phyloP scores from a whole-genome alignment of 2,113 vertebrate species.

The Perca schrenkii region DNA sequence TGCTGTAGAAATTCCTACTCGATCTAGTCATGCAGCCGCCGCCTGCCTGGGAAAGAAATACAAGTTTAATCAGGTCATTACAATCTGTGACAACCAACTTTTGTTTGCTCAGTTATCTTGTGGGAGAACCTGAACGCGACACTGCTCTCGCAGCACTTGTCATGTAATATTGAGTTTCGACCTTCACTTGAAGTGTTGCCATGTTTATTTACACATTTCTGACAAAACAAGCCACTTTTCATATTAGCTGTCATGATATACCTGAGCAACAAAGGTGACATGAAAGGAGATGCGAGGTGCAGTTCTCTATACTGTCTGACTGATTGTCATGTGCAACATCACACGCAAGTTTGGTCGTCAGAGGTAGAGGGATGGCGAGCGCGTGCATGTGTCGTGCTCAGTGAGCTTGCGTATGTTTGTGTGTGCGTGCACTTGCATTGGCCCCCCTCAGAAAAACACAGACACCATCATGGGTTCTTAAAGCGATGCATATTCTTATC shows the following conservation, averaged over 20 bases:
- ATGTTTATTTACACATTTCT: conserved; percentile 85
- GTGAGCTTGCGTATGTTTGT: conserved; percentile 32
- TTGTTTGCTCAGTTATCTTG: conserved; percentile 82
- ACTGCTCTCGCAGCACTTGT: conserved; percentile 75
- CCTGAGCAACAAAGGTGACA: conserved; percentile 79
- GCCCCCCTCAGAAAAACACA: conserved; percentile 70
- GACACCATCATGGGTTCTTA: conserved; percentile 76
- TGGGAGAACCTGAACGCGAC: conserved; percentile 75
- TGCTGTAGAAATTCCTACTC: conserved; percentile 56
- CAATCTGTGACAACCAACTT: conserved; percentile 81
- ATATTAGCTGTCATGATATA: conserved; percentile 82
- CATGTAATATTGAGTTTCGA: conserved; percentile 84
- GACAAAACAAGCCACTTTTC: conserved; percentile 85
- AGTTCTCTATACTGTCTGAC: conserved; percentile 68
- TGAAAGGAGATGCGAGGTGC: conserved; percentile 74
- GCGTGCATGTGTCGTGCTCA: conserved; percentile 39
- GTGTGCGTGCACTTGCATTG: conserved; percentile 5
- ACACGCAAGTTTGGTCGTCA: conserved; percentile 72
- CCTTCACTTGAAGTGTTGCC: conserved; percentile 84
- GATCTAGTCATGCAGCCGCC: conserved; percentile 41
- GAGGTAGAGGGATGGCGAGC: conserved; percentile 60
- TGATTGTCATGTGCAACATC: conserved; percentile 79
- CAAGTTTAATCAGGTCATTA: conserved; percentile 83
- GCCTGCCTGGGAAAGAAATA: conserved; percentile 57
- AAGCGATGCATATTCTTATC: conserved; percentile 85